Base-by-base conservation (phyloP, 1,140 invertebrate species). In the Zaprionus tsacasi region DNA sequence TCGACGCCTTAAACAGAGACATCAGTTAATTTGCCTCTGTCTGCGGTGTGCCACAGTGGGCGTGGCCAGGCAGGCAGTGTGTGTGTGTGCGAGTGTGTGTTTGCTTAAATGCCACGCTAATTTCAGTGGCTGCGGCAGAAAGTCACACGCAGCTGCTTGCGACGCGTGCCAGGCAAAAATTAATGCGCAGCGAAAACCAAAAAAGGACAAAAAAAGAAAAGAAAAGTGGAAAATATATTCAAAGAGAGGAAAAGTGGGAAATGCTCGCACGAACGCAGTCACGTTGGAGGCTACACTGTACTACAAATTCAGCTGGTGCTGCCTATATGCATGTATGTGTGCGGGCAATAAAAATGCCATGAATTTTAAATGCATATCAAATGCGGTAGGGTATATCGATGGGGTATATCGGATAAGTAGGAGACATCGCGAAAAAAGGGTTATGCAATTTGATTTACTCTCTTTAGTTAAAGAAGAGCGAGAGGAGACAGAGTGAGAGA, bases 161-260 rank as follows among this genome's bases (percentile, higher is more conserved):
- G 67, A 79, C 79, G 79, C 79, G 79, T 86, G 82, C 67, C 79
- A 77, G 45, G 68, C 71, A 48, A 57, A 82, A 86, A 86, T 86
- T 87, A 87, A 77, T 74, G 66, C 72, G 30, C 17, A 48, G 27
- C 57, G 35, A 56, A 45, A 57, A 45, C 40, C 21, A n/a, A 59
- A 50, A 54, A 21, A 21, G 1, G 21, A 21, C 1, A 21, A 21
- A 21, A 21, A 21, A 21, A n/a, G 56, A 50, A 54, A 40, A 43
- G 33, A 64, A 66, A 52, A 43, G n/a, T 52, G 35, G 12, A 43
- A 27, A 21, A 40, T 61, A 33, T 27, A 40, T 21, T 15, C 55
- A 58, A 30, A 40, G 30, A 55, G 11, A 58, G 27, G 36, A 65
- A 57, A 55, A 70, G 40, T 27, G 60, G 48, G 61, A 65, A 65